Percentiles rank a stretch among this genome's conserved stretches.
phyloP scores from a whole-genome alignment of 2,113 vertebrate genomes.

The Typhlomys cinereus region DNA sequence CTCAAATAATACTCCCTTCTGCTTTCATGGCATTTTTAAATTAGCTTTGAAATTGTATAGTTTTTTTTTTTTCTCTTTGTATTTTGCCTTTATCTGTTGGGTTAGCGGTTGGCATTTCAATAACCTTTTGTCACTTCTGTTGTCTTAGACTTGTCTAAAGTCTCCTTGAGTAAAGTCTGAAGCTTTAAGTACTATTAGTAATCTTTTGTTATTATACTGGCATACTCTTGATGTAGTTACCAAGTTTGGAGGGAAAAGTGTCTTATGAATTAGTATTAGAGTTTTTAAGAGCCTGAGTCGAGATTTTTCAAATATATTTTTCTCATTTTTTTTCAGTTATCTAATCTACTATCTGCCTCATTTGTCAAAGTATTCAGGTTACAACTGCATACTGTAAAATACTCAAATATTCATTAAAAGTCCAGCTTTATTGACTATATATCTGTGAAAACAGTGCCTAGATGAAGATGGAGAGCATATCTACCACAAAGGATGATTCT shows the following conservation, averaged over 20 bases:
- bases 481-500: background rate
- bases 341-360: background rate
- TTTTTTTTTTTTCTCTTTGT: background rate
- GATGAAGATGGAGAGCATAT: background rate
- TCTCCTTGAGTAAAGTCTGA: background rate
- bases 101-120: background rate
- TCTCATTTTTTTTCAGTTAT: background rate
- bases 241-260: background rate
- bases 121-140: background rate
- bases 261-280: background rate
- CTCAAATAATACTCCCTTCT: background rate
- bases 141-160: background rate
- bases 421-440: background rate
- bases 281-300: background rate
- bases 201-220: background rate
- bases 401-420: background rate
- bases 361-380: background rate
- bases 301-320: background rate
- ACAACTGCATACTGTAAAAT: background rate
- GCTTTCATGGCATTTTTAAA: background rate
- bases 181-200: background rate
- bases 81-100: background rate
- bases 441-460: background rate
- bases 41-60: background rate
- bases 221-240: background rate